phyloP scores from a whole-genome alignment of 92 coral and sea anemone genomes.

The Metridium senile region DNA sequence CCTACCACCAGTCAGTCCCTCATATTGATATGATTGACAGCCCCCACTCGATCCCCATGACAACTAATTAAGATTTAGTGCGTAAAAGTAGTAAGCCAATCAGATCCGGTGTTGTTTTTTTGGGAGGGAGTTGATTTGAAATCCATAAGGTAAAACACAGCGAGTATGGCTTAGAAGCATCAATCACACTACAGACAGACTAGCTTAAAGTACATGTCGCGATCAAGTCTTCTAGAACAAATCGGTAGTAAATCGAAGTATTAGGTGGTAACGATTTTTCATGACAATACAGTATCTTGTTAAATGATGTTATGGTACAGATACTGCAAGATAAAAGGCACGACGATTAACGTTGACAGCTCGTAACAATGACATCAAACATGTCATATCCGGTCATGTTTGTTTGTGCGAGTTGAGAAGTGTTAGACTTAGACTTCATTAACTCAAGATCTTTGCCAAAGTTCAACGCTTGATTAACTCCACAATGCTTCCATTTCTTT shows the following conservation, averaged over 20 bases:
- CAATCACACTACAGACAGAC: slow-evolving; percentile 20
- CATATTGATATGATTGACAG: slow-evolving; percentile 67
- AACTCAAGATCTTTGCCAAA: slow-evolving; percentile 7
- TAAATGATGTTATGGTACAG: slow-evolving; percentile 18
- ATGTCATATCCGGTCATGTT: slow-evolving; percentile 82
- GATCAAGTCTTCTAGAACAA: neutral
- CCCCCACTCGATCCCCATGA: slow-evolving; percentile 52
- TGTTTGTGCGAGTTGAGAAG: slow-evolving; percentile 58
- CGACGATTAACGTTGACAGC: slow-evolving; percentile 69
- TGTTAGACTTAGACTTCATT: slow-evolving; percentile 31
- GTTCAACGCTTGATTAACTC: slow-evolving; percentile 33
- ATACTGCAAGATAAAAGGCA: slow-evolving; percentile 21
- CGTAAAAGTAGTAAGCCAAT: slow-evolving; percentile 79
- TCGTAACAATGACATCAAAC: slow-evolving; percentile 56
- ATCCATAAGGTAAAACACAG: slow-evolving; percentile 23
- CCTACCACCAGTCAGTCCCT: neutral
- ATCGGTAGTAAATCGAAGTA: neutral
- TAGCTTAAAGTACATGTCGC: neutral
- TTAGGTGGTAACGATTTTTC: slow-evolving; percentile 1
- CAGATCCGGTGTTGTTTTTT: slow-evolving; percentile 21
- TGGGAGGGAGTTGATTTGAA: slow-evolving; percentile 43
- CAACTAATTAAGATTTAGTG: slow-evolving; percentile 81
- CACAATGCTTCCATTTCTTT: slow-evolving; percentile 23
- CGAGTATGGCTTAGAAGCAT: slow-evolving; percentile 1
- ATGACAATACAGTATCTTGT: slow-evolving; percentile 14